Percentiles rank a stretch among this genome's conserved stretches.
Conservation (phyloP, 2,113 vertebrate genomes). For the Oreocharis arfaki region DNA sequence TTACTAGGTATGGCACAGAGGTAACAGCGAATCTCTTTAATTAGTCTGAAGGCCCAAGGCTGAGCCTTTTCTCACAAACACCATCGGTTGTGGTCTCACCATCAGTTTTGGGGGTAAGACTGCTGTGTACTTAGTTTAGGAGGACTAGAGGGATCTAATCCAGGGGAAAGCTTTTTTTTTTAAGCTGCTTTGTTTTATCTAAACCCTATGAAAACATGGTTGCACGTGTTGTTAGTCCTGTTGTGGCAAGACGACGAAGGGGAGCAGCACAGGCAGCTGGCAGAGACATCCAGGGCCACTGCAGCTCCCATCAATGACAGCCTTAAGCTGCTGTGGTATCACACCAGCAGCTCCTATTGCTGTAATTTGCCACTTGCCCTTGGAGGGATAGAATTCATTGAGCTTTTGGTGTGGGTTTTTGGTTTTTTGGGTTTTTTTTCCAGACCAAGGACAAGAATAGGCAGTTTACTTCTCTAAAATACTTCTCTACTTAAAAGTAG, state of each 20-base stretch:
- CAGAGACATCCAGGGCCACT: background rate
- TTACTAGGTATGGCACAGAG: background rate
- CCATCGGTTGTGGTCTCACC: background rate
- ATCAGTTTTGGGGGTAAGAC: background rate
- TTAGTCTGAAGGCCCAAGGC: background rate
- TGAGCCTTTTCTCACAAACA: background rate
- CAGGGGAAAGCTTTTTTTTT: background rate
- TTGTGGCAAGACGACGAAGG: background rate
- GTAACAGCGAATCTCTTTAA: background rate
- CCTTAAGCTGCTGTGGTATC: background rate
- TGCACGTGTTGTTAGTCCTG: background rate
- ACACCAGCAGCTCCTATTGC: background rate
- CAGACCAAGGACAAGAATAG: background rate
- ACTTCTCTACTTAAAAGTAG: background rate
- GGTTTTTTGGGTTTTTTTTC: background rate
- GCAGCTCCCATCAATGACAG: background rate
- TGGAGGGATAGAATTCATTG: background rate
- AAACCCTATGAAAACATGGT: background rate
- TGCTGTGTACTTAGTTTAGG: background rate
- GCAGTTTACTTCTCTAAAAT: background rate
- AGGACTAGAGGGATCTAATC: background rate
- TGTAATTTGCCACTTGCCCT: background rate
- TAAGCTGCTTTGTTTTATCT: background rate
- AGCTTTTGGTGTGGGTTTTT: background rate
- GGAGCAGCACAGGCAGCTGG: background rate